A percentile compares a stretch with the other conserved stretches of the same genome.
Evolutionary conservation across 2,113 vertebrate species (phyloP).

Genomic region (rat (Rattus norvegicus)): DNA sequence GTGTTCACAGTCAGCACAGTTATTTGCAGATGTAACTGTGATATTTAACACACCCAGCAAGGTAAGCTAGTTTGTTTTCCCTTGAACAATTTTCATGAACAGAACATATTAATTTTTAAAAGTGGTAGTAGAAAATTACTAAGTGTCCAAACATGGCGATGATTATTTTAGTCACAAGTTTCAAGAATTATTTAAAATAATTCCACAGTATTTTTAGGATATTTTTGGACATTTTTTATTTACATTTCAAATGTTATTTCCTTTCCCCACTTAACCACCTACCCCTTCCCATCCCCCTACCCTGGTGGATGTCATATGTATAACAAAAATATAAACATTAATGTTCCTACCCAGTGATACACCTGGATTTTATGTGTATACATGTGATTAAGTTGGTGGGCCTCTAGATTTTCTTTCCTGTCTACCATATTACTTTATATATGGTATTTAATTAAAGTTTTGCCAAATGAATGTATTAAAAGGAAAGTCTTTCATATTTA

Average conservation of each 20-base stretch:
- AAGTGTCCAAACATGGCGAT: background rate
- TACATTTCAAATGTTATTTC: too few relatives aligned
- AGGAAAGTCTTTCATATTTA: background rate
- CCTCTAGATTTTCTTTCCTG: background rate
- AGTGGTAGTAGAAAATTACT: background rate
- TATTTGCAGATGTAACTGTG: background rate
- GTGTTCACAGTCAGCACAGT: background rate
- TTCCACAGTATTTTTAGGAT: background rate
- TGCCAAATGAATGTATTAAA: background rate
- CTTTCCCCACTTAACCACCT: too few relatives aligned
- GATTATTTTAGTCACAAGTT: background rate
- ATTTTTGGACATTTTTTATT: too few relatives aligned
- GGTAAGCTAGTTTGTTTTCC: background rate
- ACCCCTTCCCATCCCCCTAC: too few relatives aligned
- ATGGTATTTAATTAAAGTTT: background rate
- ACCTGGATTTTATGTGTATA: background rate
- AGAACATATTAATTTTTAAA: conserved; percentile 13
- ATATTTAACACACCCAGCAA: background rate
- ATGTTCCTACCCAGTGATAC: background rate
- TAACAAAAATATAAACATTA: background rate
- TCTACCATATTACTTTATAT: background rate
- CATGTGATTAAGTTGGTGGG: background rate
- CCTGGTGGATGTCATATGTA: too few relatives aligned
- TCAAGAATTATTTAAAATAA: background rate
- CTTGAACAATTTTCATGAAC: background rate